Evolutionary conservation across 2,888 invertebrate species (phyloP), one percentile per base, ranked within the genome.

Genomic region (Brenthis hecate): DNA sequence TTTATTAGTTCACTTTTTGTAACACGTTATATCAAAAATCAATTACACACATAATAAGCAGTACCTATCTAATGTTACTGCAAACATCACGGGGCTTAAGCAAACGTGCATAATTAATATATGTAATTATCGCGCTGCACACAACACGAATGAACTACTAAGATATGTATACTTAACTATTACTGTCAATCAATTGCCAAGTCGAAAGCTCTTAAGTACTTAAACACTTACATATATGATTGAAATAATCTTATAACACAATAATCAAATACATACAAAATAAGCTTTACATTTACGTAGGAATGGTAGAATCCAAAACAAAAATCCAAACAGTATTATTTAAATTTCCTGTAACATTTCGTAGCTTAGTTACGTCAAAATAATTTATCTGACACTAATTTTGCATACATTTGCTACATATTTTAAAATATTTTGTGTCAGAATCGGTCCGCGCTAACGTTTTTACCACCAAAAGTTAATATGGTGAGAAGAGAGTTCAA

Each of bases 401-500:
- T 43, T 11, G 11, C 36, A 43, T 43, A 43, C 14, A 55, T 32
- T 32, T n/a, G 6, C n/a, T n/a, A 32, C 1, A 1, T 48, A 47
- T 0, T 1, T 43, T 23, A 8, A 4, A 1, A 58, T 47, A 23
- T 58, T 14, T 23, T 23, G n/a, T 8, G 23, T 58, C 23, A 47
- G 57, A 47, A 47, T 58, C 43, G 23, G 14, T 58, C 5, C 14
- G 23, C 13, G 53, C 14, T 4, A 58, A 28, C 23, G 14, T 14
- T 58, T 48, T 23, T 19, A 23, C 48, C 14, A 28, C 14, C 23
- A 43, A 43, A 83, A 85, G 82, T 85, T 85, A 87, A 85, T 85
- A 84, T 81, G 82, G 80, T 79, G 78, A 80, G 78, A 80, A 77
- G 78, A 78, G 74, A 81, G 84, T 85, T 86, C 86, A 86, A 88